Conservation (phyloP, 2,888 invertebrate genomes). For the Sarcophaga subvicina region DNA sequence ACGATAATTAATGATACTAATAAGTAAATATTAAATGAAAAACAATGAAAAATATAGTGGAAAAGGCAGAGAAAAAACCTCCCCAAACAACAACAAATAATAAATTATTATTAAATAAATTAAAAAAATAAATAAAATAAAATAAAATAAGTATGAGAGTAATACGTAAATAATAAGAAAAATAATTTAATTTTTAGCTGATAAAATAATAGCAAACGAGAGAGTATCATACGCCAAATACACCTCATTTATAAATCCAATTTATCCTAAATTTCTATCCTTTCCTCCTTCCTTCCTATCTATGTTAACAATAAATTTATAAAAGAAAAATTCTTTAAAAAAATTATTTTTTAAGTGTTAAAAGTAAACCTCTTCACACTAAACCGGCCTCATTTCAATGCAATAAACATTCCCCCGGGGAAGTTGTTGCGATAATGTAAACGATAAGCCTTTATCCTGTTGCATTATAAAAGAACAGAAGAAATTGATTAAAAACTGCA, state of each 20-base stretch:
- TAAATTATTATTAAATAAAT: slow-evolving; percentile 17
- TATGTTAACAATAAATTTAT: no score
- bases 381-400: slow-evolving; percentile 52
- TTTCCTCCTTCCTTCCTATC: background rate
- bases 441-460: no score
- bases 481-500: no score
- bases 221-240: slow-evolving; percentile 65
- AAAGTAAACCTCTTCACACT: background rate
- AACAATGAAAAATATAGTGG: background rate
- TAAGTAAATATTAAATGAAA: slow-evolving; percentile 54
- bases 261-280: slow-evolving; percentile 40
- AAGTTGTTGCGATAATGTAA: no score
- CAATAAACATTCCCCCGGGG: slow-evolving; percentile 31
- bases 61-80: slow-evolving; percentile 19
- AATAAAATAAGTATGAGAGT: slow-evolving; percentile 56
- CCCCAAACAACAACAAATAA: slow-evolving; percentile 22
- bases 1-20: slow-evolving; percentile 43
- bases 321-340: no score
- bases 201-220: slow-evolving; percentile 25
- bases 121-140: slow-evolving; percentile 59
- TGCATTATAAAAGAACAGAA: no score
- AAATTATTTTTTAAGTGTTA: no score
- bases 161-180: slow-evolving; percentile 55
- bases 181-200: background rate
- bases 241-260: slow-evolving; percentile 61